These are phyloP conservation scores for Nemapogon koenigi DNA, from an alignment of 2,888 invertebrate species.

Conservation along the genomic window DNA sequence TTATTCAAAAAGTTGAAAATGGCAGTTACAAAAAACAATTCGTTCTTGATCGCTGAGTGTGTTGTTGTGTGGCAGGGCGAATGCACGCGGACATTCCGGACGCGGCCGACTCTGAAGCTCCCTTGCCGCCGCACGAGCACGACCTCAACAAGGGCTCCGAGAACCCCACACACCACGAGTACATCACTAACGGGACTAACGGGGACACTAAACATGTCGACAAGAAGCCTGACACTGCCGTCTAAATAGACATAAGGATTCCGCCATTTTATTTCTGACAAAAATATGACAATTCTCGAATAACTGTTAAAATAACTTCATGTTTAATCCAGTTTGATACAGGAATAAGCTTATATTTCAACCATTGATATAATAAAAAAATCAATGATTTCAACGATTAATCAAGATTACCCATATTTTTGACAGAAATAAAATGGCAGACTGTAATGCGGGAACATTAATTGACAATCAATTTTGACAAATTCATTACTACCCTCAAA, in stretches of 20 bases:
- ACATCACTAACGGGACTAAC: conserved; percentile 66
- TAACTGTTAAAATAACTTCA: no score
- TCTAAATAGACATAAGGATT: conserved; percentile 33
- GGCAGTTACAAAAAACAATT: background rate
- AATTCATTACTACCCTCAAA: no score
- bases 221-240: conserved; percentile 60
- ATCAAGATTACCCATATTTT: no score
- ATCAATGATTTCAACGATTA: no score
- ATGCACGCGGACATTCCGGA: conserved; percentile 66
- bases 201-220: conserved; percentile 50
- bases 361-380: no score
- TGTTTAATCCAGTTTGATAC: no score
- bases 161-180: conserved; percentile 66
- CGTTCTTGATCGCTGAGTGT: conserved; percentile 59
- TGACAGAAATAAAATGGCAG: no score
- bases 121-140: conserved; percentile 61
- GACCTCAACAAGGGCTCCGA: conserved; percentile 64
- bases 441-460: no score
- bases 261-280: no score
- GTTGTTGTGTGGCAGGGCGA: conserved; percentile 63
- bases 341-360: no score
- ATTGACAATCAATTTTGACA: no score
- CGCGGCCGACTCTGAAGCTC: conserved; percentile 68
- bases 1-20: background rate
- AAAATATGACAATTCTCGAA: no score